Conservation (phyloP, 2,888 invertebrate genomes). For the Troides oblongomaculatus region DNA sequence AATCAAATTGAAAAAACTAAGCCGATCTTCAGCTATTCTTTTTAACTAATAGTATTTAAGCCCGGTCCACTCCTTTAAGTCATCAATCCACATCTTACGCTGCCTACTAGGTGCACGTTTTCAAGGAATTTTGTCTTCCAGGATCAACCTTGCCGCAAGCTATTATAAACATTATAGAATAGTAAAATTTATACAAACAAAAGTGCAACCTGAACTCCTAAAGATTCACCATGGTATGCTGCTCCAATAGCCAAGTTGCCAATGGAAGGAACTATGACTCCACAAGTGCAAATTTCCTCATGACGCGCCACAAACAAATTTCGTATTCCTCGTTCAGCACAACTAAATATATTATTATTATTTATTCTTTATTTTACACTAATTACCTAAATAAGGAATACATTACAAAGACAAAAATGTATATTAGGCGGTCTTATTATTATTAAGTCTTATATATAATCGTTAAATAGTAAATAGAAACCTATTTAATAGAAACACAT, state of each 20-base stretch:
- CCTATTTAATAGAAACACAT: neutral
- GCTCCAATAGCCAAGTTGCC: constrained; percentile 69
- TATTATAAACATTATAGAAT: neutral
- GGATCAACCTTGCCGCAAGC: neutral
- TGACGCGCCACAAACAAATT: constrained; percentile 56
- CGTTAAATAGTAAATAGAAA: neutral
- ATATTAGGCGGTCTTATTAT: no score
- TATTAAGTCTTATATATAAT: neutral
- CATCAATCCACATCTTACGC: no score
- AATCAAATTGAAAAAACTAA: no score
- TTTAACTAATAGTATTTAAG: no score
- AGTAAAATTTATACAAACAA: neutral
- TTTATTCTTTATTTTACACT: no score
- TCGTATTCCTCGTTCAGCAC: constrained; percentile 66
- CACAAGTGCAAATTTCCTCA: constrained; percentile 48
- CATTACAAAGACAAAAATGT: no score
- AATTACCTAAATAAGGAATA: no score
- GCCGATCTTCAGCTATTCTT: no score
- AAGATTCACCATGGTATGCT: constrained; percentile 64
- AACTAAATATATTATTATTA: constrained; percentile 42
- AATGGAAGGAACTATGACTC: constrained; percentile 67
- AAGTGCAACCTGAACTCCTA: constrained; percentile 61
- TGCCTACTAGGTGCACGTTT: no score
- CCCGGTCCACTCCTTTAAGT: no score
- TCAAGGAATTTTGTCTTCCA: no score